These are phyloP conservation scores for Coluber constrictor DNA, from an alignment of 2,797 vertebrate genomes.

Conservation along the genomic window DNA sequence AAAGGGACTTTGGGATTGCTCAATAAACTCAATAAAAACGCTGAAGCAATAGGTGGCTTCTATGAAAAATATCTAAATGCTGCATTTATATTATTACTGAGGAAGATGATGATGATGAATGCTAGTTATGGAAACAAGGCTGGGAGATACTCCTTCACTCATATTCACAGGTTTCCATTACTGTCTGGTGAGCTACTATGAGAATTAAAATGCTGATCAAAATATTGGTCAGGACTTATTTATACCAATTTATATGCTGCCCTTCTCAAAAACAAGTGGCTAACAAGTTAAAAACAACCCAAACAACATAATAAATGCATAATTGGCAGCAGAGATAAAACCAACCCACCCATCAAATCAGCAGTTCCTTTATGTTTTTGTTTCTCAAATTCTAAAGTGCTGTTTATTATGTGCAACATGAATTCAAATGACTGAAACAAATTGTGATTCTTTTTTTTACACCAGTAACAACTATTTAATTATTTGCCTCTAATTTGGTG, in stretches of 20 bases:
- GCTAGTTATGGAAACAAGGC: not conserved
- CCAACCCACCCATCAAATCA: not conserved
- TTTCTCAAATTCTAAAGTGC: not conserved
- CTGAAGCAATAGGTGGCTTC: not conserved
- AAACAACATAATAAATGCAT: not conserved
- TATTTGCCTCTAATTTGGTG: not conserved
- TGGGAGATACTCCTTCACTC: not conserved
- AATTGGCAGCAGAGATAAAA: not conserved
- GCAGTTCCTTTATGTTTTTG: not conserved
- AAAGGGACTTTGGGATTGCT: not conserved
- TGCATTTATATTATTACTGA: not conserved
- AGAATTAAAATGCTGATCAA: not conserved
- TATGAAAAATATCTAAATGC: not conserved
- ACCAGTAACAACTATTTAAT: not conserved
- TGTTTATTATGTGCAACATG: not conserved
- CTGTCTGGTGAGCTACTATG: not conserved
- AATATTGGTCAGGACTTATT: not conserved
- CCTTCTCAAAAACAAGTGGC: not conserved
- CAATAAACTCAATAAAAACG: not conserved
- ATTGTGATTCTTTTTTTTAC: not conserved
- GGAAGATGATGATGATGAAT: not conserved
- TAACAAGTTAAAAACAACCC: not conserved
- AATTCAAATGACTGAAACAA: not conserved
- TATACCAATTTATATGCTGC: not conserved
- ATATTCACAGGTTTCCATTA: not conserved